These are phyloP conservation scores for Tor tambroides DNA, from an alignment of 2,113 vertebrate genomes.

Conservation along the genomic window DNA sequence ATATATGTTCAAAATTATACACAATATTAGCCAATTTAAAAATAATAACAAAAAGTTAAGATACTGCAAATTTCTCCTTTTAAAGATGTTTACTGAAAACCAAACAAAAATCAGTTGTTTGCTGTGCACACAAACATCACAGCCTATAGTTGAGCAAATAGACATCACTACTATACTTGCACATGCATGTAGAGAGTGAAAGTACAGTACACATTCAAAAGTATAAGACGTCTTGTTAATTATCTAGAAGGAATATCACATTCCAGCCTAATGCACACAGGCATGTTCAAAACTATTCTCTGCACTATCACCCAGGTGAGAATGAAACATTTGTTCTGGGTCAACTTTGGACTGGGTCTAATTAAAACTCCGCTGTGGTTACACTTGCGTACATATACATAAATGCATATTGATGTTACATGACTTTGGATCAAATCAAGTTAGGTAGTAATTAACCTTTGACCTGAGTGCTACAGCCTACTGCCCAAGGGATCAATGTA, in stretches of 20 bases:
- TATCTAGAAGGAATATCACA: slow-evolving; percentile 66
- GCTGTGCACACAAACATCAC: neutral
- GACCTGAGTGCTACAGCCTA: slow-evolving; percentile 7
- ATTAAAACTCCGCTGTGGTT: neutral
- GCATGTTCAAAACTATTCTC: slow-evolving; percentile 5
- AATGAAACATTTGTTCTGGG: neutral
- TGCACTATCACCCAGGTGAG: neutral
- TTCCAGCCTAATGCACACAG: slow-evolving; percentile 64
- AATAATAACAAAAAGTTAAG: neutral
- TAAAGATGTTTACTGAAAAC: neutral
- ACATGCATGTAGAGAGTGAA: slow-evolving; percentile 57
- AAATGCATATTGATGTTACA: slow-evolving; percentile 24
- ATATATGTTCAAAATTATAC: too few species aligned
- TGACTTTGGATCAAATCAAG: slow-evolving; percentile 16
- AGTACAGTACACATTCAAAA: slow-evolving; percentile 38
- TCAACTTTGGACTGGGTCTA: neutral
- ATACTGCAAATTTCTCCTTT: neutral
- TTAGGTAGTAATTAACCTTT: slow-evolving; percentile 33
- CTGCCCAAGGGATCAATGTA: slow-evolving; percentile 18
- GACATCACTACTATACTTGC: slow-evolving; percentile 7
- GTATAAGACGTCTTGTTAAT: slow-evolving; percentile 49
- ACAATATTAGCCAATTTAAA: too few species aligned
- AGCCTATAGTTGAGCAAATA: neutral
- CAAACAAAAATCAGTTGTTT: neutral
- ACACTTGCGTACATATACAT: neutral